phyloP scores from a whole-genome alignment of 2,888 invertebrate species.

The Drosophila putrida region DNA sequence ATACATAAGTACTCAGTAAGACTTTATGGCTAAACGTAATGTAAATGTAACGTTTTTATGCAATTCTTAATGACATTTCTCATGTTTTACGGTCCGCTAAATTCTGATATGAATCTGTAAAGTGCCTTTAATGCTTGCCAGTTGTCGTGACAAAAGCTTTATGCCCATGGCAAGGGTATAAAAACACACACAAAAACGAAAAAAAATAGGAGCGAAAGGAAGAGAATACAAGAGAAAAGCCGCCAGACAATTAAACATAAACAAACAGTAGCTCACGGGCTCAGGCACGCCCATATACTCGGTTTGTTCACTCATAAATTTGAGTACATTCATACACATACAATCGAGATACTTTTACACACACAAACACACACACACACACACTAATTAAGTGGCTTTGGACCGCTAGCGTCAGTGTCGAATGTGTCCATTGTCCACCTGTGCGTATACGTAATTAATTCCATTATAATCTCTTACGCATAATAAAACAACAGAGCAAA shows the following conservation, averaged over 20 bases:
- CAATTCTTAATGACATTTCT: slow-evolving; percentile 32
- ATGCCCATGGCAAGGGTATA: slow-evolving; percentile 44
- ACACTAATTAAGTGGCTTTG: slow-evolving; percentile 64
- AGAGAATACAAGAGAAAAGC: slow-evolving; percentile 31
- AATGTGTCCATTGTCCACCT: slow-evolving; percentile 58
- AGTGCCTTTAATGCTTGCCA: slow-evolving; percentile 33
- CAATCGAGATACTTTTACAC: slow-evolving; percentile 6
- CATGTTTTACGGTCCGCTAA: slow-evolving; percentile 19
- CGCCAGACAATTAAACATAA: slow-evolving; percentile 70
- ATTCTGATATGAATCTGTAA: slow-evolving; percentile 36
- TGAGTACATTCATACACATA: slow-evolving; percentile 19
- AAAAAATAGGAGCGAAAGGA: too few relatives aligned
- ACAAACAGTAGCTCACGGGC: slow-evolving; percentile 52
- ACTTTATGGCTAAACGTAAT: slow-evolving; percentile 12
- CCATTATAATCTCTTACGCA: slow-evolving; percentile 79
- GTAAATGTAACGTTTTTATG: slow-evolving; percentile 20
- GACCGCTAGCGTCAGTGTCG: slow-evolving; percentile 24
- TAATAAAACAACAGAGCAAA: slow-evolving; percentile 68
- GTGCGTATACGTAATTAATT: slow-evolving; percentile 78
- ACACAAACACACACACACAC: slow-evolving; percentile 10
- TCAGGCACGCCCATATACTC: slow-evolving; percentile 26
- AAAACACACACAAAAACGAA: not conserved
- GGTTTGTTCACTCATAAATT: slow-evolving; percentile 29
- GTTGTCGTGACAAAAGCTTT: slow-evolving; percentile 37
- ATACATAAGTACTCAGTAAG: not conserved